Conservation (phyloP, 2,113 vertebrate species). For the Pao palembangensis region DNA sequence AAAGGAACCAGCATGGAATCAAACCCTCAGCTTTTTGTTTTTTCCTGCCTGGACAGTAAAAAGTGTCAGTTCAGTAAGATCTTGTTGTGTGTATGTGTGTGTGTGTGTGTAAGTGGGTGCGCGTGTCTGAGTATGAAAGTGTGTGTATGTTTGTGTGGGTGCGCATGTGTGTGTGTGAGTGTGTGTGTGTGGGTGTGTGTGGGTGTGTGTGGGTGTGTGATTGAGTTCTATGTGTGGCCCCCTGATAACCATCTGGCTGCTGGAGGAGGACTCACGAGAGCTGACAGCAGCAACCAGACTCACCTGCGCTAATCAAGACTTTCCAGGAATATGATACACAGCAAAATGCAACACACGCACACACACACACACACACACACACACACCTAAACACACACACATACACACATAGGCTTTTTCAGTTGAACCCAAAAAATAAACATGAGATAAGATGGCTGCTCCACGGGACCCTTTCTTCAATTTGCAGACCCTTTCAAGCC, state of each 20-base stretch:
- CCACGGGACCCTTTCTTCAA: background rate
- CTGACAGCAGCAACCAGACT: constrained; percentile 52
- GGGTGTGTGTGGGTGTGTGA: constrained; percentile 7
- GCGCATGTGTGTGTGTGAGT: constrained; percentile 7
- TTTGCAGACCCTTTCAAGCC: background rate
- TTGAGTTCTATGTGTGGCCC: background rate
- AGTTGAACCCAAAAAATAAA: background rate
- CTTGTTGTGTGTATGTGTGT: constrained; percentile 1
- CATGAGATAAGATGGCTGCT: background rate
- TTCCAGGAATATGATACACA: constrained; percentile 26
- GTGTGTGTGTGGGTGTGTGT: constrained; percentile 8
- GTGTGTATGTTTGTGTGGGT: constrained; percentile 11
- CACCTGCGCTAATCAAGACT: constrained; percentile 47
- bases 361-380: background rate
- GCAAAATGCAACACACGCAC: constrained; percentile 25
- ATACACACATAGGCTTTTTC: background rate
- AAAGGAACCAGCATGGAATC: no score
- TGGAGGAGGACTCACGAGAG: constrained; percentile 49
- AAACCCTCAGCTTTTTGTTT: no score
- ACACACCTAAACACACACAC: background rate
- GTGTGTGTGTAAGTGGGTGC: constrained; percentile 8
- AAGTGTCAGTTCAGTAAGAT: no score
- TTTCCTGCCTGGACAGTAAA: no score
- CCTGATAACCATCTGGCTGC: constrained; percentile 40
- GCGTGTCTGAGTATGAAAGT: background rate